A percentile compares a stretch with the other conserved stretches of the same genome.
Conservation (phyloP, 1,140 invertebrate species). For the Neodiprion pinetum region DNA sequence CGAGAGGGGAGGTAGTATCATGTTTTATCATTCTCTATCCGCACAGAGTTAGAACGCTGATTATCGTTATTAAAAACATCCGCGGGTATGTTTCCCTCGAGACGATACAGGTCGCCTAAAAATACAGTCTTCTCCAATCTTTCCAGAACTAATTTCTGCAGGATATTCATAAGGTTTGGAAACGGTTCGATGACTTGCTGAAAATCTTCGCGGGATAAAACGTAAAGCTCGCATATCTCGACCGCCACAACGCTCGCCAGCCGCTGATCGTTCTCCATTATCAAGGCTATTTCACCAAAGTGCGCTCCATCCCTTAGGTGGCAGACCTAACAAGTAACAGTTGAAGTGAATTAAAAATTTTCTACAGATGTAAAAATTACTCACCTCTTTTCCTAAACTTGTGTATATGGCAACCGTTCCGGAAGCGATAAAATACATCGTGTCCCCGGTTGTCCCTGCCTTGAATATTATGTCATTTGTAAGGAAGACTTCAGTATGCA, state of each 20-base stretch:
- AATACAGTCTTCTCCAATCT: constrained; percentile 34
- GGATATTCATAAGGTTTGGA: constrained; percentile 42
- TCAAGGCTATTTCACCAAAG: constrained; percentile 57
- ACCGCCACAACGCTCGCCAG: constrained; percentile 62
- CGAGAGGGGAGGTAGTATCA: neutral
- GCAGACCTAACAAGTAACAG: constrained; percentile 41
- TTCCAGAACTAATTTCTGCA: constrained; percentile 45
- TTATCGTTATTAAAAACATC: neutral
- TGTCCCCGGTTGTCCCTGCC: constrained; percentile 51
- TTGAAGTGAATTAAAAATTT: constrained; percentile 12
- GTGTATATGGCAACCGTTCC: constrained; percentile 64
- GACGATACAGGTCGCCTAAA: constrained; percentile 27
- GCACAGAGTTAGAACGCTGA: neutral
- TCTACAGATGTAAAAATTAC: neutral
- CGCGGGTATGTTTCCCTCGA: neutral
- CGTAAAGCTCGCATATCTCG: constrained; percentile 65
- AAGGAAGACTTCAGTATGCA: constrained; percentile 59
- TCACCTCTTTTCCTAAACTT: constrained; percentile 50
- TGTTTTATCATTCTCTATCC: neutral
- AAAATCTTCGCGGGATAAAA: constrained; percentile 60
- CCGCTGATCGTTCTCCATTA: constrained; percentile 62
- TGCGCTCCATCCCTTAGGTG: constrained; percentile 54
- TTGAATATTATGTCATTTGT: constrained; percentile 61
- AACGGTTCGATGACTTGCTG: constrained; percentile 42
- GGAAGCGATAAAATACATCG: constrained; percentile 60